Percentiles rank a stretch among this genome's conserved stretches.
phyloP scores from a whole-genome alignment of 2,797 vertebrate species.

The Chaunax sp. region DNA sequence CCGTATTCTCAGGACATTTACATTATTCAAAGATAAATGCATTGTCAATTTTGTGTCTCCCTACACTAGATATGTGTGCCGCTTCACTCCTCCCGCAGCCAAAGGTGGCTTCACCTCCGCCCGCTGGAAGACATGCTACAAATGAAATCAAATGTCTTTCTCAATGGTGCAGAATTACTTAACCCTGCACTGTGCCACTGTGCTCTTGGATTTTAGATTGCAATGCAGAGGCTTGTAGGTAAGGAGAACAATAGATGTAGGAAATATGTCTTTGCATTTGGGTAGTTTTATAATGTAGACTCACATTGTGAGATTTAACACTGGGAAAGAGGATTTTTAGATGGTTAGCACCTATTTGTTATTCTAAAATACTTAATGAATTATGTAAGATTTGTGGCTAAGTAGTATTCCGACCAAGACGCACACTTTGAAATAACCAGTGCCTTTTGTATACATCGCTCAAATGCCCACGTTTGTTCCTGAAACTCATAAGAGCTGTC shows the following conservation, averaged over 20 bases:
- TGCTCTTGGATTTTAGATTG: slow-evolving; percentile 67
- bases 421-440: too few species aligned
- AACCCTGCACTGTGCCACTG: slow-evolving; percentile 75
- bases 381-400: neutral
- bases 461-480: neutral
- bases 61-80: slow-evolving; percentile 84
- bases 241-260: slow-evolving; percentile 60
- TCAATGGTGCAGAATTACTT: slow-evolving; percentile 85
- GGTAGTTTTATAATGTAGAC: slow-evolving; percentile 1
- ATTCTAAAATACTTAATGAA: neutral
- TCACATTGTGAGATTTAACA: neutral
- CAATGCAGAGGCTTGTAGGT: slow-evolving; percentile 62
- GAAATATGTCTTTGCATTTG: slow-evolving; percentile 26
- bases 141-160: slow-evolving; percentile 90
- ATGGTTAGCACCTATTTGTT: neutral
- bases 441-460: neutral
- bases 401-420: too few species aligned
- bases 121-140: slow-evolving; percentile 84
- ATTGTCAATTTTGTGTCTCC: slow-evolving; percentile 90
- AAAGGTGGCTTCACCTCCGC: slow-evolving; percentile 86
- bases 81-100: slow-evolving; percentile 84
- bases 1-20: slow-evolving; percentile 88
- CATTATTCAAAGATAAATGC: slow-evolving; percentile 93
- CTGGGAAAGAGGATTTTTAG: neutral
- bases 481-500: neutral